Conservation (phyloP, 2,797 vertebrate genomes). For the Hephaestus fuliginosus region DNA sequence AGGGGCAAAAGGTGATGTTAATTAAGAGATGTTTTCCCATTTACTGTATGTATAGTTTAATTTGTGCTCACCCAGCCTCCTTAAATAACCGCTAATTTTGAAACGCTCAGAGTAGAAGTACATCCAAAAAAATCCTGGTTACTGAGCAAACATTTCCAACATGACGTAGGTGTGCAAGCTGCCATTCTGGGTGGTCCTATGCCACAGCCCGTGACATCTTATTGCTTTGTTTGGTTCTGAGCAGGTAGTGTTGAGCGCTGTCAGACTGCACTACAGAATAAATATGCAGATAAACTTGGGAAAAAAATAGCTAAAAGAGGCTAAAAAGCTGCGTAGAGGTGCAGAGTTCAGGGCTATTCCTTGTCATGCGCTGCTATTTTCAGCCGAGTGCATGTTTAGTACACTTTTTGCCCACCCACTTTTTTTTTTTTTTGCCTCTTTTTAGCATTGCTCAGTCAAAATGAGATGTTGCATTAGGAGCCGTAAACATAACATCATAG, state of each 20-base stretch:
- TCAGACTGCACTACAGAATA: not conserved
- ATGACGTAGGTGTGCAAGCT: too few relatives aligned
- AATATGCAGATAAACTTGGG: not conserved
- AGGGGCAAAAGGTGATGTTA: too few relatives aligned
- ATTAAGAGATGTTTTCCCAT: too few relatives aligned
- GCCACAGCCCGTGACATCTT: too few relatives aligned
- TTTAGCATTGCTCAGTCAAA: not conserved
- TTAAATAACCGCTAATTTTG: too few relatives aligned
- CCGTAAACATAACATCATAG: conserved; percentile 19
- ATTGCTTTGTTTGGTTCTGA: not conserved
- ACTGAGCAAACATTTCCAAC: too few relatives aligned
- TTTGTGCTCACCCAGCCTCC: too few relatives aligned
- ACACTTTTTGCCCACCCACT: not conserved
- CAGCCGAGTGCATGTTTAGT: not conserved
- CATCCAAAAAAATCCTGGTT: too few relatives aligned
- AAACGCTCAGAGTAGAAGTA: too few relatives aligned
- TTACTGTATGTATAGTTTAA: too few relatives aligned
- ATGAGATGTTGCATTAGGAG: conserved; percentile 18
- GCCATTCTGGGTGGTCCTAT: too few relatives aligned
- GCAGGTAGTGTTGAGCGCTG: not conserved
- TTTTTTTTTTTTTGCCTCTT: not conserved
- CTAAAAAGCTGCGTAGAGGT: not conserved
- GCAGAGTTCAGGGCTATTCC: not conserved
- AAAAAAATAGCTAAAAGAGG: not conserved
- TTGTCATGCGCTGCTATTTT: not conserved